These are phyloP conservation scores for Vespertilio murinus DNA, from an alignment of 2,797 vertebrate species.

Conservation along the genomic window DNA sequence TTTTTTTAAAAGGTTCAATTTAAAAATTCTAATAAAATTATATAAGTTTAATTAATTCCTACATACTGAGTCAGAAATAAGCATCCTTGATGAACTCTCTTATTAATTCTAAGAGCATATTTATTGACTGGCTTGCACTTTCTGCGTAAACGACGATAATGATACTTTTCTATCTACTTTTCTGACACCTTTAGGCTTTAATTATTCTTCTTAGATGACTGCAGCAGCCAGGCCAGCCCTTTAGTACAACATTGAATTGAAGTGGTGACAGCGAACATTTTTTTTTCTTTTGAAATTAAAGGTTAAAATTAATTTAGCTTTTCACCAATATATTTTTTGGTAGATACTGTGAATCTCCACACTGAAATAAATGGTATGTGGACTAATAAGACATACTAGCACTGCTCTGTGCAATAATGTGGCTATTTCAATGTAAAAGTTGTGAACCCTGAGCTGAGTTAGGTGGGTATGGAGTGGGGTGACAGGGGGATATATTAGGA, in stretches of 20 bases:
- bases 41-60: slow-evolving; percentile 47
- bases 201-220: neutral
- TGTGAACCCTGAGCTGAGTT: neutral
- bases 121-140: slow-evolving; percentile 10
- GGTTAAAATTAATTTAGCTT: neutral
- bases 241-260: neutral
- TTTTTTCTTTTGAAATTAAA: slow-evolving; percentile 15
- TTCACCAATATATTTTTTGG: neutral
- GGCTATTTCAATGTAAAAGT: neutral
- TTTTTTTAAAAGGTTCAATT: neutral
- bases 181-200: neutral
- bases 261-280: neutral
- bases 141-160: slow-evolving; percentile 2
- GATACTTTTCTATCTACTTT: neutral
- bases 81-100: neutral
- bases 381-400: neutral
- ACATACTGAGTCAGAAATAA: slow-evolving; percentile 28
- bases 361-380: neutral
- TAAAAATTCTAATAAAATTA: slow-evolving; percentile 14
- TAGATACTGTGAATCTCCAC: neutral
- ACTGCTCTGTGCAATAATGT: neutral
- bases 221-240: neutral
- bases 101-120: slow-evolving; percentile 42
- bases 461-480: too few relatives aligned
- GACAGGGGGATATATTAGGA: neutral